Evolutionary conservation across 2,113 vertebrate genomes (phyloP).

Genomic region (Phoxinus phoxinus): DNA sequence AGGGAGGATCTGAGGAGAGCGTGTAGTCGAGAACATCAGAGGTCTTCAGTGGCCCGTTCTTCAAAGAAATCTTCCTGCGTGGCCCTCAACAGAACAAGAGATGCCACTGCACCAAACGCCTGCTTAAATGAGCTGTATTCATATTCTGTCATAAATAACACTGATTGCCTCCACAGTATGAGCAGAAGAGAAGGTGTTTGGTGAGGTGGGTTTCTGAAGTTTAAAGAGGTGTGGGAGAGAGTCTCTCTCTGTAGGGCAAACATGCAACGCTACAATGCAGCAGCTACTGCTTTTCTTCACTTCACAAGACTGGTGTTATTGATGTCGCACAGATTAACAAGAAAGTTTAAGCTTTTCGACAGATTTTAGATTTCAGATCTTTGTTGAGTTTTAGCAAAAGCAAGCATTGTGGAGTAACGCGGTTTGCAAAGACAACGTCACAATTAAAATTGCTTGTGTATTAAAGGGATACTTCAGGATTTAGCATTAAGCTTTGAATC

Average conservation of each 20-base stretch:
- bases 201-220: background rate
- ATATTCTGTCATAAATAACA: background rate
- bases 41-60: background rate
- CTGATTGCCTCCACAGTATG: background rate
- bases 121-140: background rate
- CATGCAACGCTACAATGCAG: background rate
- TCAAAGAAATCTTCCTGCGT: background rate
- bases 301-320: background rate
- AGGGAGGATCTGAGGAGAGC: conserved; percentile 14
- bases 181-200: conserved; percentile 9
- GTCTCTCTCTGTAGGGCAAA: background rate
- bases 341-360: background rate
- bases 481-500: too few relatives aligned
- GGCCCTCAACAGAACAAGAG: background rate
- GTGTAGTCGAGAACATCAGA: conserved; percentile 23
- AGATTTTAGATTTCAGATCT: background rate
- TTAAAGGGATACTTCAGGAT: too few relatives aligned
- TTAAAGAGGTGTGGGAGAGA: conserved; percentile 13
- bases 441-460: background rate
- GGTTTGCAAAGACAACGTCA: background rate
- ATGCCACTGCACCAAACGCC: background rate
- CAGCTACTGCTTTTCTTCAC: background rate
- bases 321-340: background rate
- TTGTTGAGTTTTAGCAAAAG: background rate
- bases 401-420: background rate